Evolutionary conservation across 1,140 invertebrate genomes (phyloP).

Genomic region (Zaprionus davidi): DNA sequence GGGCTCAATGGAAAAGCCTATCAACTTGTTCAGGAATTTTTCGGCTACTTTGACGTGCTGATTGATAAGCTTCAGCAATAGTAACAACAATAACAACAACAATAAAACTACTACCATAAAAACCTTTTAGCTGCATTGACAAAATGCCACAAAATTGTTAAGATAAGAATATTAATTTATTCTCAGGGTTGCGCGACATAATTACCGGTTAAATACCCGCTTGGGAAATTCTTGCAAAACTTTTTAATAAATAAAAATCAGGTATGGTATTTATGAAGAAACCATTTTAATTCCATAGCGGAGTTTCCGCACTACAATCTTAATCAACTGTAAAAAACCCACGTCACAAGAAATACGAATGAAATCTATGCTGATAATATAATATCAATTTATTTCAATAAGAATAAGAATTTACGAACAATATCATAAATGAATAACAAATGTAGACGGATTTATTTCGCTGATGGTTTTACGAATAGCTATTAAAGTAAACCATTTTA

Average conservation of each 20-base stretch:
- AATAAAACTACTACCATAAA: conserved; percentile 17
- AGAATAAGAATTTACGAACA: not conserved
- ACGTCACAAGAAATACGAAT: not conserved
- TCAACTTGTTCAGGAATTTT: conserved; percentile 37
- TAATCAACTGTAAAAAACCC: not conserved
- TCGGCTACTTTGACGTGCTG: conserved; percentile 52
- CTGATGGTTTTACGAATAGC: not conserved
- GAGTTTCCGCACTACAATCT: not conserved
- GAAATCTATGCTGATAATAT: conserved; percentile 1
- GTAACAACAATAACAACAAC: not conserved
- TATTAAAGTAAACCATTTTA: not conserved
- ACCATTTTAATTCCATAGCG: not conserved
- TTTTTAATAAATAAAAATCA: not conserved
- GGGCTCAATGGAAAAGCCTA: conserved; percentile 16
- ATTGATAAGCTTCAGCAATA: conserved; percentile 56
- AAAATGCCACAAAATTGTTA: conserved; percentile 15
- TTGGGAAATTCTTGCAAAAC: conserved; percentile 1
- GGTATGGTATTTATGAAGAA: not conserved
- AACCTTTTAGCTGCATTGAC: conserved; percentile 30
- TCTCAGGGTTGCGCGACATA: conserved; percentile 9
- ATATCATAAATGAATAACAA: not conserved
- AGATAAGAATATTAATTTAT: conserved; percentile 43
- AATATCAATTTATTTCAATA: not conserved
- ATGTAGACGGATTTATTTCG: not conserved
- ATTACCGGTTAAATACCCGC: conserved; percentile 1